Evolutionary conservation across 1,140 invertebrate genomes (phyloP).

Genomic region (Panagrolaimus sp.): DNA sequence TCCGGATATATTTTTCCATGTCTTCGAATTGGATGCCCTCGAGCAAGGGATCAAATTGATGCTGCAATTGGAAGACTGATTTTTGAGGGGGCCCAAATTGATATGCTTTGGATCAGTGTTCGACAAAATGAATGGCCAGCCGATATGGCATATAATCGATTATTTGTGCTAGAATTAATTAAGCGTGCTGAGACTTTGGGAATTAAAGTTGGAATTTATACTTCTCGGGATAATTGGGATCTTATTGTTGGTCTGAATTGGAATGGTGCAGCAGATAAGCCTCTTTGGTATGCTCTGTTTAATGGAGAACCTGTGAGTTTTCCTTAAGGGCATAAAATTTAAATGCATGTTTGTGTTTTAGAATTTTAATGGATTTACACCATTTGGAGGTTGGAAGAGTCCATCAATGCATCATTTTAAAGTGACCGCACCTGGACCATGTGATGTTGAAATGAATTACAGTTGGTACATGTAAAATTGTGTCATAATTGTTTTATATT

Average conservation of each 20-base stretch:
- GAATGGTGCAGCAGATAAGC: not conserved
- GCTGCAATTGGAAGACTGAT: slow-evolving; percentile 19
- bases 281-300: slow-evolving; percentile 2
- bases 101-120: slow-evolving; percentile 28
- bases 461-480: too few relatives aligned
- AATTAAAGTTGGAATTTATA: not conserved
- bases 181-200: slow-evolving; percentile 9
- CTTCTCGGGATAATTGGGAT: not conserved
- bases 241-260: slow-evolving; percentile 1
- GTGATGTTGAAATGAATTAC: too few relatives aligned
- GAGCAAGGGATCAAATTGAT: not conserved
- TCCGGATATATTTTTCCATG: slow-evolving; percentile 24
- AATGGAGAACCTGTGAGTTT: not conserved
- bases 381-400: too few relatives aligned
- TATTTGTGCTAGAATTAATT: slow-evolving; percentile 25
- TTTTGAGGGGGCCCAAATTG: slow-evolving; percentile 20
- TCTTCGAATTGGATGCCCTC: slow-evolving; percentile 8
- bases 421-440: too few relatives aligned
- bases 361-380: too few relatives aligned
- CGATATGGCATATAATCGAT: slow-evolving; percentile 21
- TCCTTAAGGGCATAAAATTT: too few relatives aligned
- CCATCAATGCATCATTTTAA: too few relatives aligned
- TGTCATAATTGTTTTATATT: too few relatives aligned
- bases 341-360: too few relatives aligned
- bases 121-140: slow-evolving; percentile 26